Conservation (phyloP, 2,113 vertebrate genomes). For the Microtus oregoni region DNA sequence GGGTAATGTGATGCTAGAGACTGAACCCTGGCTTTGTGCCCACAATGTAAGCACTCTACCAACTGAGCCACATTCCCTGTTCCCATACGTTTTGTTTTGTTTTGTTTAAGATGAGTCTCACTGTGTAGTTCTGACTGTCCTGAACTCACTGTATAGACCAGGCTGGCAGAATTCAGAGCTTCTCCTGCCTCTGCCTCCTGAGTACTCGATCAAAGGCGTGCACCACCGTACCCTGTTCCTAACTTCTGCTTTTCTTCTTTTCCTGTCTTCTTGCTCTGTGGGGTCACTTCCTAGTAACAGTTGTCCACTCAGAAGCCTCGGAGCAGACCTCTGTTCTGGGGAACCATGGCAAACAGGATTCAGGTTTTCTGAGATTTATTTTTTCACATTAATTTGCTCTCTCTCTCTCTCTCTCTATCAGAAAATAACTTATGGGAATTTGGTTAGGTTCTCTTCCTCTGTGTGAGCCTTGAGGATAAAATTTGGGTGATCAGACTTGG, state of each 20-base stretch:
- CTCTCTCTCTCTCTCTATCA: not conserved
- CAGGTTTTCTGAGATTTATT: conserved; percentile 4
- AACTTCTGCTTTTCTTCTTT: not conserved
- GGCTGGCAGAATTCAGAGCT: not conserved
- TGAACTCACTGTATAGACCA: not conserved
- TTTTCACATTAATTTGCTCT: not conserved
- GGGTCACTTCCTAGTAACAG: not conserved
- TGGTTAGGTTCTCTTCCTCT: not conserved
- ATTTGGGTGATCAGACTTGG: not conserved
- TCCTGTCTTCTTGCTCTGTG: not conserved
- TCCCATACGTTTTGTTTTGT: not conserved
- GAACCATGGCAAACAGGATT: not conserved
- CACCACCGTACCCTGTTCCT: not conserved
- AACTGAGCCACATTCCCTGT: not conserved
- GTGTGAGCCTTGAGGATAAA: not conserved
- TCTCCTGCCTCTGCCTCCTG: not conserved
- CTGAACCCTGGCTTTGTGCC: not conserved
- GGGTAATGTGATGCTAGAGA: not conserved
- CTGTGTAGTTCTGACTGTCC: not conserved
- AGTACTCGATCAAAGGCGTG: not conserved
- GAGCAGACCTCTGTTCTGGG: not conserved
- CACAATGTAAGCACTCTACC: not conserved
- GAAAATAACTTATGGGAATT: not conserved
- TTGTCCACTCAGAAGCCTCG: not conserved
- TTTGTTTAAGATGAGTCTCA: not conserved